Evolutionary conservation across 53 echinoderm and acorn worm species (phyloP).

Genomic region (Holothuria scabra): DNA sequence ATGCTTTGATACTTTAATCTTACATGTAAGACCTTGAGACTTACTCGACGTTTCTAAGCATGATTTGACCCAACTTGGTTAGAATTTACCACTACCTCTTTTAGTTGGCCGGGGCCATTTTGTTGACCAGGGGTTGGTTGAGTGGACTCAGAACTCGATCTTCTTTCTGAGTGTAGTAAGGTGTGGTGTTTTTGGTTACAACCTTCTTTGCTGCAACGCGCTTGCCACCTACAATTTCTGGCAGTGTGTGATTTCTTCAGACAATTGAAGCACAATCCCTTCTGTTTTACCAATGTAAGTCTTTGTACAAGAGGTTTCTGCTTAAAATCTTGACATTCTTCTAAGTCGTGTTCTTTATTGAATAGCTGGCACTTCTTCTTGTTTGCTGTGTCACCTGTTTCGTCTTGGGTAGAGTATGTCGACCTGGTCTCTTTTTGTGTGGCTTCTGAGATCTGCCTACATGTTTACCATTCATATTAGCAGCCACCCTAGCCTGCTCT

Average conservation of each 20-base stretch:
- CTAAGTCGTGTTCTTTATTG: not conserved
- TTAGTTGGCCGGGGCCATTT: conserved; percentile 1
- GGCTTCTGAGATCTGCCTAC: conserved; percentile 39
- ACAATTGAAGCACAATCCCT: no score
- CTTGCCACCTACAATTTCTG: no score
- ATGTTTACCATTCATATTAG: conserved; percentile 51
- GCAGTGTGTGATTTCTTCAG: no score
- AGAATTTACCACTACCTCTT: conserved; percentile 39
- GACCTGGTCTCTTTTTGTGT: not conserved
- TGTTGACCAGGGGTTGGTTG: no score
- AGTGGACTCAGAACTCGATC: no score
- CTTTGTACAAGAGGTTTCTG: not conserved
- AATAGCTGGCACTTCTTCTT: no score
- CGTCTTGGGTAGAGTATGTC: no score
- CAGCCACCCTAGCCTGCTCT: not conserved
- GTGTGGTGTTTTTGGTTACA: no score
- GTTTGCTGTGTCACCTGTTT: no score
- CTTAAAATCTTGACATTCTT: not conserved
- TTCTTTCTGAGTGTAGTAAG: no score
- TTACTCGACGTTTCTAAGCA: conserved; percentile 49
- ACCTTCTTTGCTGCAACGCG: no score
- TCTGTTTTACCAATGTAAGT: not conserved
- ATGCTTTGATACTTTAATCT: conserved; percentile 20
- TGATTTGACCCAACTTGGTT: conserved; percentile 14
- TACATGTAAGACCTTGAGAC: conserved; percentile 52